Conservation (phyloP, 2,888 invertebrate genomes). For the Dimorphilus gyrociliatus region DNA sequence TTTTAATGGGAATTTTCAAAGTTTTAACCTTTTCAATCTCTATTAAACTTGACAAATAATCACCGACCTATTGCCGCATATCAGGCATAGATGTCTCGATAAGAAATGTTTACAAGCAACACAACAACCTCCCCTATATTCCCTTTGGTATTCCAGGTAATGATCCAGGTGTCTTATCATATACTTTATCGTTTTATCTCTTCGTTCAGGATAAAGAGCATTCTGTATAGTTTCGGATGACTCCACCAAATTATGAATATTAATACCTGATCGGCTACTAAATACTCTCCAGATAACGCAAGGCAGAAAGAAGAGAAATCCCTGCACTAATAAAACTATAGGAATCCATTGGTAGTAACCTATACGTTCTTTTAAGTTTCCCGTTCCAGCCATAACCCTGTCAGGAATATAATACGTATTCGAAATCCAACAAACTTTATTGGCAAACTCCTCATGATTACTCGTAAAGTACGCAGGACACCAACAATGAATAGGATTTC, state of each 20-base stretch:
- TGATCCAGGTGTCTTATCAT: conserved; percentile 41
- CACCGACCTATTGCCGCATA: conserved; percentile 35
- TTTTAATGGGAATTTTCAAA: no score
- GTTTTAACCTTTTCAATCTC: no score
- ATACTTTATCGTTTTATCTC: conserved; percentile 39
- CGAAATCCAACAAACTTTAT: conserved; percentile 41
- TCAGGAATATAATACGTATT: conserved; percentile 38
- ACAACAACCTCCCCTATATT: conserved; percentile 35
- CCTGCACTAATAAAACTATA: conserved; percentile 37
- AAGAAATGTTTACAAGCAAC: conserved; percentile 30
- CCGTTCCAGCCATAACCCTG: conserved; percentile 29
- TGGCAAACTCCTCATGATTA: conserved; percentile 41
- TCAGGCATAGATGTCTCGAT: conserved; percentile 31
- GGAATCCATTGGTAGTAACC: conserved; percentile 39
- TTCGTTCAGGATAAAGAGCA: conserved; percentile 38
- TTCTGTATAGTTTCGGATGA: conserved; percentile 25
- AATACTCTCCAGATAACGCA: conserved; percentile 40
- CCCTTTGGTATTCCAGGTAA: conserved; percentile 33
- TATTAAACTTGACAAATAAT: no score
- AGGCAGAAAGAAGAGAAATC: conserved; percentile 40
- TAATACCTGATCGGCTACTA: conserved; percentile 40
- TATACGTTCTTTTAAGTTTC: conserved; percentile 29
- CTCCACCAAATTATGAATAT: conserved; percentile 35
- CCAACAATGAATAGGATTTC: conserved; percentile 38
- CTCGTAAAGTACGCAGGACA: conserved; percentile 42